Percentiles rank a stretch among this genome's conserved stretches.
phyloP scores from a whole-genome alignment of 2,113 vertebrate species.

The Tupaia tana region DNA sequence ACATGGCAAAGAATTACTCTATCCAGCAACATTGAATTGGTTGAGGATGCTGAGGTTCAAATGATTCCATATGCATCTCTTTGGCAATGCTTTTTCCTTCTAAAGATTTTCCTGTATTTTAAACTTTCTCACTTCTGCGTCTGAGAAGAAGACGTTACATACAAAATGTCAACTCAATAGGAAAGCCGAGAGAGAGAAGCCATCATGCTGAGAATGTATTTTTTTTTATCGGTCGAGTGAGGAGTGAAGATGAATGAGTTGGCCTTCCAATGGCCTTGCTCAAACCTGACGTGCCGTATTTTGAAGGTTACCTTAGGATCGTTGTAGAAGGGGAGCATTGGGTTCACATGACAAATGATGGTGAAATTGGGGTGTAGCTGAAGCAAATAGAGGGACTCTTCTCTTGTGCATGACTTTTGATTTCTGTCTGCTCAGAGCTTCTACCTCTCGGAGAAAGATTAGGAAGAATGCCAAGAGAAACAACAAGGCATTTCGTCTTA shows the following conservation, averaged over 20 bases:
- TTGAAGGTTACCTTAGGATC: neutral
- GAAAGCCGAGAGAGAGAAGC: neutral
- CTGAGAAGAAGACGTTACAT: conserved; percentile 54
- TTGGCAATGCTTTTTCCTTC: neutral
- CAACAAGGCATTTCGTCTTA: neutral
- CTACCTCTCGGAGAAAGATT: neutral
- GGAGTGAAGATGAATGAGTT: neutral
- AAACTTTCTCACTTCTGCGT: conserved; percentile 57
- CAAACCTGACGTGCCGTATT: neutral
- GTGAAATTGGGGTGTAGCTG: neutral
- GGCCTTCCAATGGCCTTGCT: neutral
- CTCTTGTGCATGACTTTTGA: neutral
- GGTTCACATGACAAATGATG: neutral
- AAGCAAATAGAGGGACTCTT: neutral
- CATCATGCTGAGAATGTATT: neutral
- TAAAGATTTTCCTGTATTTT: conserved; percentile 9
- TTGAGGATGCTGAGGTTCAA: neutral
- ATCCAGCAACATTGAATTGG: neutral
- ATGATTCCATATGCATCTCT: neutral
- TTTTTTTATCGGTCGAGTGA: neutral
- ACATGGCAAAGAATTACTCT: neutral
- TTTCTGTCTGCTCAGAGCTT: neutral
- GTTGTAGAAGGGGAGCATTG: neutral
- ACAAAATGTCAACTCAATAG: conserved; percentile 59
- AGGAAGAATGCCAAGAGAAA: neutral